Evolutionary conservation across 2,888 invertebrate genomes (phyloP).

Genomic region (Margaritifera margaritifera): DNA sequence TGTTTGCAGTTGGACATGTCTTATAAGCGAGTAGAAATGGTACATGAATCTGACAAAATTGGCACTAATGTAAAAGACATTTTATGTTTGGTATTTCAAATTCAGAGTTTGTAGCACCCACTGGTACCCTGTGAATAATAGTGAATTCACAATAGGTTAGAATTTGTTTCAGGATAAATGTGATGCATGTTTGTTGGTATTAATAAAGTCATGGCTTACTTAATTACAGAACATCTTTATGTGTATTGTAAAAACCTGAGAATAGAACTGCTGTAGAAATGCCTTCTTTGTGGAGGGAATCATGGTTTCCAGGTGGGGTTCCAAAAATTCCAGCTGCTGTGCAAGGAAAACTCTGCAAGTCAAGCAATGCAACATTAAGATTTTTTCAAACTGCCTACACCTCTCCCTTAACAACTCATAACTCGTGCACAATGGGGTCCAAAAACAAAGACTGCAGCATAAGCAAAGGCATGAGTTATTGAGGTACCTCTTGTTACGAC

Average conservation of each 20-base stretch:
- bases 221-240: not conserved
- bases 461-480: not conserved
- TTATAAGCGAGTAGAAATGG: too few species aligned
- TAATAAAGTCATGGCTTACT: too few species aligned
- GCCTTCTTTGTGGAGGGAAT: constrained; percentile 80
- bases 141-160: too few species aligned
- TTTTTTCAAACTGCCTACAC: not conserved
- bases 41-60: too few species aligned
- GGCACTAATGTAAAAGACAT: too few species aligned
- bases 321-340: constrained; percentile 88
- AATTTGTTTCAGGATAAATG: too few species aligned
- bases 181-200: too few species aligned
- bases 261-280: constrained; percentile 74
- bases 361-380: not conserved
- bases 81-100: too few species aligned
- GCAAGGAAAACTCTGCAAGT: constrained; percentile 83
- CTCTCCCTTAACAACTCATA: not conserved
- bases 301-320: constrained; percentile 88
- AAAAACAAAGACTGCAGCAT: not conserved
- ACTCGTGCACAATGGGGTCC: not conserved
- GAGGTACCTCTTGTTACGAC: too few species aligned
- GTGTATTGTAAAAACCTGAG: constrained; percentile 65
- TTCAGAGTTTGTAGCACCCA: too few species aligned
- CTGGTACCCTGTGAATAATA: too few species aligned
- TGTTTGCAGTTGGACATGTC: too few species aligned